Percentiles rank a stretch among this genome's conserved stretches.
These are phyloP conservation scores for Clusia tigrina DNA, from an alignment of 2,888 invertebrate genomes.

Conservation along the genomic window DNA sequence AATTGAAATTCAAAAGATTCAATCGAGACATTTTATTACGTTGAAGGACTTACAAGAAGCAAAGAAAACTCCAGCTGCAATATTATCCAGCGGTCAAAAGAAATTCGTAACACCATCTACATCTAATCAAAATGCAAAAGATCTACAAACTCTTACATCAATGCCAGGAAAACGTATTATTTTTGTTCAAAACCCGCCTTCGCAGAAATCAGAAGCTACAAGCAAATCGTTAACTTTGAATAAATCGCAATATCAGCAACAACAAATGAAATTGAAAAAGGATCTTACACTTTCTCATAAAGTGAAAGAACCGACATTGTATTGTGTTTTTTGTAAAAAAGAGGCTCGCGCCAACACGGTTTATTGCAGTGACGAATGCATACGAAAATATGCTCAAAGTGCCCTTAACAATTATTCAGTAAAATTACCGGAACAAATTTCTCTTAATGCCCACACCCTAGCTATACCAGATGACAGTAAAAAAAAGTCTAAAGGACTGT, in stretches of 20 bases:
- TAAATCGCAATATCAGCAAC: slow-evolving; percentile 36
- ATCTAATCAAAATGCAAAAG: neutral
- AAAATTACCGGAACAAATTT: slow-evolving; percentile 41
- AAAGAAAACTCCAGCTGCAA: slow-evolving; percentile 18
- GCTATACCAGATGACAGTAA: slow-evolving; percentile 50
- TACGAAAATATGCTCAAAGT: slow-evolving; percentile 83
- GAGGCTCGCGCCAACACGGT: slow-evolving; percentile 79
- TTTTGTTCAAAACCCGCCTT: slow-evolving; percentile 21
- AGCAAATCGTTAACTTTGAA: slow-evolving; percentile 2
- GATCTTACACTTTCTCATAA: slow-evolving; percentile 33
- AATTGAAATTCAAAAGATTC: slow-evolving; percentile 35
- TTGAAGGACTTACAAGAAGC: slow-evolving; percentile 29
- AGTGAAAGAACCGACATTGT: slow-evolving; percentile 24
- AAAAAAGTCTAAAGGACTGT: slow-evolving; percentile 59
- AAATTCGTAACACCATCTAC: too few species aligned
- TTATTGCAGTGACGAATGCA: slow-evolving; percentile 90
- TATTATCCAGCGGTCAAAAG: slow-evolving; percentile 25
- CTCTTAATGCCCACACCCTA: slow-evolving; percentile 31
- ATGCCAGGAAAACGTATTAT: slow-evolving; percentile 26
- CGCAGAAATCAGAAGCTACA: neutral
- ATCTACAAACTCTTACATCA: neutral
- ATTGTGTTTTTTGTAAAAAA: slow-evolving; percentile 81
- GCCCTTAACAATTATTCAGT: slow-evolving; percentile 59
- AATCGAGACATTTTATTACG: slow-evolving; percentile 39
- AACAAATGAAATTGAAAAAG: slow-evolving; percentile 46